Conservation (phyloP, 2,888 invertebrate genomes). For the Macaria notata region DNA sequence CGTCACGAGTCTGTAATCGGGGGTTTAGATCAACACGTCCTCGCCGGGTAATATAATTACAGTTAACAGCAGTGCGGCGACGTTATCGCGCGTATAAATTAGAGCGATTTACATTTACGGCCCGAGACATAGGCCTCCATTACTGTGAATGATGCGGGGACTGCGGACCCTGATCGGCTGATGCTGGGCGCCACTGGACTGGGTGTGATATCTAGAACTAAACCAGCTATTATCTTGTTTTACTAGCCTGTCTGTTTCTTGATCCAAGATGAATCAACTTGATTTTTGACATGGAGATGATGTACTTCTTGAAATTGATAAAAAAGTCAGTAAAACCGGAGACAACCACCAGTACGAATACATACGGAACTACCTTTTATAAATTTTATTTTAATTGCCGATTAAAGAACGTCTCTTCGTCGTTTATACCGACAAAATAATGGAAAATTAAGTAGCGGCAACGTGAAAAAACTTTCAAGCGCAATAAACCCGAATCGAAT, state of each 20-base stretch:
- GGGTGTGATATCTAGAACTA: constrained; percentile 4
- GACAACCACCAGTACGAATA: too few relatives aligned
- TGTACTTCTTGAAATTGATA: too few relatives aligned
- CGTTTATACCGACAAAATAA: too few relatives aligned
- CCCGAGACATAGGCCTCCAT: constrained; percentile 74
- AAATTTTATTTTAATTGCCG: too few relatives aligned
- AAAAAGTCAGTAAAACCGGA: too few relatives aligned
- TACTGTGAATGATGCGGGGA: constrained; percentile 77
- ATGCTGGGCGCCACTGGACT: constrained; percentile 12
- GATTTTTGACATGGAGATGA: too few relatives aligned
- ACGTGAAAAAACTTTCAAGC: constrained; percentile 14
- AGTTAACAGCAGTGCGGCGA: constrained; percentile 80
- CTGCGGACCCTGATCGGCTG: constrained; percentile 63
- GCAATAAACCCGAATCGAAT: constrained; percentile 53
- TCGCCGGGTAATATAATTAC: constrained; percentile 81
- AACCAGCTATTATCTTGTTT: too few relatives aligned
- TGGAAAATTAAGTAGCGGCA: too few relatives aligned
- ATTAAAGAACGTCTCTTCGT: too few relatives aligned
- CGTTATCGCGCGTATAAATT: constrained; percentile 82
- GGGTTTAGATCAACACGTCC: constrained; percentile 80
- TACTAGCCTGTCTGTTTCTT: too few relatives aligned
- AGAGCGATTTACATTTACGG: constrained; percentile 80
- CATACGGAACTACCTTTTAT: too few relatives aligned
- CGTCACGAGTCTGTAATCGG: constrained; percentile 71
- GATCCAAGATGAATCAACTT: too few relatives aligned